phyloP scores from a whole-genome alignment of 2,113 vertebrate species.

The Lophotis ruficrista region DNA sequence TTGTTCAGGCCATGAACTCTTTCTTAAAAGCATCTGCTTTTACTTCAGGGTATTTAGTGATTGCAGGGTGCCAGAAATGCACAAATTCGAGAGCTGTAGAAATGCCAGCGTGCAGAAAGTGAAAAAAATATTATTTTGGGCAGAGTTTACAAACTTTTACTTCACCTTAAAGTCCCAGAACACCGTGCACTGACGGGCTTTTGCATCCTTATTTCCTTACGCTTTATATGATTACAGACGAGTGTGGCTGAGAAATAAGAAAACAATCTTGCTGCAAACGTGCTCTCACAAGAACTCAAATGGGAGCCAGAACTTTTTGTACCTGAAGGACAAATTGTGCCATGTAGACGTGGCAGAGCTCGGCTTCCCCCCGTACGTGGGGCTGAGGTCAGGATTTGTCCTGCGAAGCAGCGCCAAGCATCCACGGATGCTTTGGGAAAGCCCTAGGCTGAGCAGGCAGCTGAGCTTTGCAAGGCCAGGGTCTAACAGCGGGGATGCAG shows the following conservation, averaged over 20 bases:
- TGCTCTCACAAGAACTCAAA: no score
- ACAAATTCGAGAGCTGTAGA: neutral
- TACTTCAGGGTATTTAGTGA: neutral
- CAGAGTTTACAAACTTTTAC: neutral
- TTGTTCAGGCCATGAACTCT: neutral
- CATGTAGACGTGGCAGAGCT: neutral
- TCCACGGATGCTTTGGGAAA: neutral
- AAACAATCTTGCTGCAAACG: neutral
- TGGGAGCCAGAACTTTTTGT: neutral
- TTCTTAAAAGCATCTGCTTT: neutral
- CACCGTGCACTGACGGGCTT: accelerated
- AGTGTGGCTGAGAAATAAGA: neutral
- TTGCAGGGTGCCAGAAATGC: neutral
- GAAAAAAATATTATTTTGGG: neutral
- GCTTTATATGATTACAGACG: neutral
- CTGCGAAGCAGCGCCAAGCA: no score
- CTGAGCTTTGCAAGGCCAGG: neutral
- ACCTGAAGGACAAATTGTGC: neutral
- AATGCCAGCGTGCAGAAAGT: neutral
- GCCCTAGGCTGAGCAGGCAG: neutral
- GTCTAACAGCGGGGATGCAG: neutral
- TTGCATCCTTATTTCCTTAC: neutral
- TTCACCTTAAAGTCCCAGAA: neutral
- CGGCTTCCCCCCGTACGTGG: neutral
- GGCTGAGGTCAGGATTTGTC: neutral